Base-by-base conservation (phyloP, 2,113 vertebrate genomes). In the Eclectus roratus region DNA sequence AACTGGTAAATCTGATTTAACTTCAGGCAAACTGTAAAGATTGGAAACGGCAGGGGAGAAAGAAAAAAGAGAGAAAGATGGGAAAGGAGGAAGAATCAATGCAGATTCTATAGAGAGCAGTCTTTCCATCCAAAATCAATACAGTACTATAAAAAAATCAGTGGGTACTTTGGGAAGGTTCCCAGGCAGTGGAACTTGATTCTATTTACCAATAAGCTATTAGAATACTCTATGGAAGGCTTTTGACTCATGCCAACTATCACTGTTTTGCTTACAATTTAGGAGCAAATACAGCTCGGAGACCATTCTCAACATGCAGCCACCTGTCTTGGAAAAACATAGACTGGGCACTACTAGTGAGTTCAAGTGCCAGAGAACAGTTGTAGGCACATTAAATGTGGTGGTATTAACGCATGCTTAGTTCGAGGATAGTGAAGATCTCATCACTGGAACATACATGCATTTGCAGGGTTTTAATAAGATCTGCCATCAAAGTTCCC, bases 1-100 rank as follows among this genome's bases (percentile, higher is more conserved):
- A 93, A 79, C 73, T 85, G 65, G 55, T 72, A 91, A 95, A 81
- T 88, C 79, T 85, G 35, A 68, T 85, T 95, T 76, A 81, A 91
- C 74, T 76, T 85, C 35, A 76, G 66, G 33, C 20, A 87, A 91
- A 82, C 18, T 65, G 20, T 60, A 79, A 82, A 56, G 39, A 76
- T 35, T 76, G 14, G 17, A 95, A 76, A 11, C 39, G 44, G 4
- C 5, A 11, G 7, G 17, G 3, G 31, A 7, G 6, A 27, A 2
- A 9, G 7, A 50, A 46, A 44, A 20, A 9, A 8, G 6, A 60
- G 24, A n/a, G 7, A 25, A 21, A n/a, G 14, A 47, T 19, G 13
- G 17, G 21, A 79, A 94, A 79, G 11, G 25, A 76, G 29, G 31
- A 71, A 87, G 27, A 71, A 89, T 93, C 66, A 88, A 85, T 93